Evolutionary conservation across 2,113 vertebrate species (phyloP).

Genomic region (Cinclus mexicanus): DNA sequence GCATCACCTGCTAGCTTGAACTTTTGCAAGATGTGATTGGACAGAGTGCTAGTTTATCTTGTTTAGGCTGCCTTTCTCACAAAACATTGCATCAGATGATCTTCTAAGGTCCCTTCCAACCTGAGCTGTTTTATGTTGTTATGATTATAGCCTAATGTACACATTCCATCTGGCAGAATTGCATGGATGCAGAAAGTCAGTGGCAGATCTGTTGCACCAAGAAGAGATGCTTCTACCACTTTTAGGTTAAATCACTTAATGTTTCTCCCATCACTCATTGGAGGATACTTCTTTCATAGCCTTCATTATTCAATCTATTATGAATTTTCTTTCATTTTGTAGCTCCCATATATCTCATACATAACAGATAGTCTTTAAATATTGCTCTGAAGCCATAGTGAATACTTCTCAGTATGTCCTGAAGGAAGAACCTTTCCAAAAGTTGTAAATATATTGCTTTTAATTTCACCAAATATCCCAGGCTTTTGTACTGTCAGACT

Average conservation of each 20-base stretch:
- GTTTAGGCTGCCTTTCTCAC: background rate
- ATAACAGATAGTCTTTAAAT: background rate
- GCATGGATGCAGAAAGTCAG: background rate
- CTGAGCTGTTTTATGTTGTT: background rate
- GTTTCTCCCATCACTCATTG: background rate
- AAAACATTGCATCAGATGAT: background rate
- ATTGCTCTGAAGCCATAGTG: background rate
- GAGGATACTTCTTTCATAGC: background rate
- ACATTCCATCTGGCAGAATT: background rate
- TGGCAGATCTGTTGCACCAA: background rate
- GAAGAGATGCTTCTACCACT: background rate
- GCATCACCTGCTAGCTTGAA: background rate
- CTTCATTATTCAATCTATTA: background rate
- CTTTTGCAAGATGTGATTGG: background rate
- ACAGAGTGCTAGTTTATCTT: background rate
- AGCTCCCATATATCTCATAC: background rate
- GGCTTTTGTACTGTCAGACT: background rate
- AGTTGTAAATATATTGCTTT: background rate
- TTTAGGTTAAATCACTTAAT: background rate
- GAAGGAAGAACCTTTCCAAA: background rate
- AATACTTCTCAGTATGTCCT: background rate
- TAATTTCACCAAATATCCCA: background rate
- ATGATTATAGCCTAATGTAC: background rate
- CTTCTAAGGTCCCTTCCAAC: background rate
- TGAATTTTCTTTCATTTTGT: background rate